phyloP scores from a whole-genome alignment of 2,113 vertebrate species.

The Silurus glanis region DNA sequence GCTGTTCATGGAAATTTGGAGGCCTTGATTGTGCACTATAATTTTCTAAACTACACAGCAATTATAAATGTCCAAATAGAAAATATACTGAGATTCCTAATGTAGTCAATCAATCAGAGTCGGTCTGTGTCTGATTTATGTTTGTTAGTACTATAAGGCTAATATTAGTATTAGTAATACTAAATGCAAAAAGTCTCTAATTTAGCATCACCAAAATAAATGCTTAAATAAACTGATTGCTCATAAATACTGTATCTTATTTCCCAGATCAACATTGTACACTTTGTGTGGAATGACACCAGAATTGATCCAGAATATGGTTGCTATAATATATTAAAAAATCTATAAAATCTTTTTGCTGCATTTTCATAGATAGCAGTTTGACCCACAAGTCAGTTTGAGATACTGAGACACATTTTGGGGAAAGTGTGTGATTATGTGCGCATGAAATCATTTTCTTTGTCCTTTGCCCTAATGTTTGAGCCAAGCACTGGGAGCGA shows the following conservation, averaged over 20 bases:
- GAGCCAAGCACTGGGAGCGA: background rate
- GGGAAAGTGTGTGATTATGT: background rate
- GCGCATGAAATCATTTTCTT: background rate
- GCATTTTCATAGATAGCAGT: background rate
- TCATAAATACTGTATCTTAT: background rate
- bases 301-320: background rate
- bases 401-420: background rate
- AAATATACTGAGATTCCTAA: background rate
- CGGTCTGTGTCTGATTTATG: background rate
- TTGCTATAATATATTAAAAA: background rate
- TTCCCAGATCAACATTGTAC: background rate
- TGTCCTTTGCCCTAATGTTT: slow-evolving; percentile 10
- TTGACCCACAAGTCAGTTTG: background rate
- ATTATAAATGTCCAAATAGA: background rate
- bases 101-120: background rate
- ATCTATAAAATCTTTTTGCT: background rate
- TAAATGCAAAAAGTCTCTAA: background rate
- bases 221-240: background rate
- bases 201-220: background rate
- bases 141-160: background rate
- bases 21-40: background rate
- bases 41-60: background rate
- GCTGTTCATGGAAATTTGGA: background rate
- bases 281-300: background rate
- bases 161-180: background rate